Base-by-base conservation (phyloP, 1,140 invertebrate species). In the Cydia fagiglandana region DNA sequence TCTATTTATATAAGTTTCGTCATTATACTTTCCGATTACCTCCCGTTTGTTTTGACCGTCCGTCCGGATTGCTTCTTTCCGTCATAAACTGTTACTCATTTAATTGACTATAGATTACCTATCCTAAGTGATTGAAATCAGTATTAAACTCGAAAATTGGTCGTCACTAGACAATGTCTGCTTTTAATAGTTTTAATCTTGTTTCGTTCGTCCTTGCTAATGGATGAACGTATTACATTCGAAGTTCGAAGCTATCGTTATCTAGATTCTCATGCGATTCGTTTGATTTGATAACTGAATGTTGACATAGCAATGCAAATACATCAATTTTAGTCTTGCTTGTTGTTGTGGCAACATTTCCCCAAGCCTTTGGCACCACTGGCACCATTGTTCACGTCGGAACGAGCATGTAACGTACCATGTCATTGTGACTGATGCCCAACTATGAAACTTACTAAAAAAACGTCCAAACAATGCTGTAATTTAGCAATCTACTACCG, bases 381-480 rank as follows among this genome's bases (percentile, higher is more conserved):
- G 66, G 76, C 74, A 75, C 80, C 76, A 86, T 86, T 86, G 84
- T 84, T 86, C 75, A 77, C 77, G 75, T 76, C 74, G 76, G 75
- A 80, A 75, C 74, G 75, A 79, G 75, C 79, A 81, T 81, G 83
- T 83, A 86, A 86, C 79, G 47, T 77, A 75, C 78, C 78, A 76
- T 81, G 79, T 84, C 83, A 83, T 86, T 86, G 81, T 83, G 79
- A 75, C 74, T 81, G 78, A 81, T 78, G 78, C 73, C 74, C 76
- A 68, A 75, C 64, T 75, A 75, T 30, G 50, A 74, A 75, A 84
- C 74, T 28, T 30, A 7, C n/a, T 56, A 86, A 82, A 84, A 24
- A 86, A 81, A 68, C 56, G 64, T 34, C 75, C 41, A 76, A 86
- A 84, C 84, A 86, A 86, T 84, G 78, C 75, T 50, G 53, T 75